These are phyloP conservation scores for Pristionchus exspectatus DNA, from an alignment of 2,888 invertebrate species.

Conservation along the genomic window DNA sequence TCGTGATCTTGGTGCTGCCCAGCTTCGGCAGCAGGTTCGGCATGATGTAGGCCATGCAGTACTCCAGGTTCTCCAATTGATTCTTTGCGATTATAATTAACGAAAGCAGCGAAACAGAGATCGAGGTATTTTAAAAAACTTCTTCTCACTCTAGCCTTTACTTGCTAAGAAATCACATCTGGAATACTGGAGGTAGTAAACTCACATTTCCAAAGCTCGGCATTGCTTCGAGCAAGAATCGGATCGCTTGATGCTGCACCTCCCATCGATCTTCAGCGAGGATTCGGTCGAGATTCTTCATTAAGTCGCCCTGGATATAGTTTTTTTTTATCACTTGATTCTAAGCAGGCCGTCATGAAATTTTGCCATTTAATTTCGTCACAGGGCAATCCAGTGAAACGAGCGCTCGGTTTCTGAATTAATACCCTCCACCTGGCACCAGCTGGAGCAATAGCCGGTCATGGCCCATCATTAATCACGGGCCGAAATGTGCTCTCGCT, in stretches of 20 bases:
- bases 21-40: slow-evolving; percentile 79
- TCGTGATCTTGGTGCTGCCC: slow-evolving; percentile 72
- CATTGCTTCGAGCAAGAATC: slow-evolving; percentile 73
- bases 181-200: neutral
- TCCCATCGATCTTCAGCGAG: slow-evolving; percentile 81
- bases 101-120: neutral
- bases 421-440: too few relatives aligned
- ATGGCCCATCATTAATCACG: too few relatives aligned
- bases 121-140: too few relatives aligned
- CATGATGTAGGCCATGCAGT: slow-evolving; percentile 78
- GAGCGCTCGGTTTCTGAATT: too few relatives aligned
- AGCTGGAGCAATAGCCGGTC: too few relatives aligned
- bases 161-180: too few relatives aligned
- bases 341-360: too few relatives aligned
- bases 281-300: slow-evolving; percentile 79
- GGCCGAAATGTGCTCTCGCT: too few relatives aligned
- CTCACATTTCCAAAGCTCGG: slow-evolving; percentile 79
- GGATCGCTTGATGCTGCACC: slow-evolving; percentile 80
- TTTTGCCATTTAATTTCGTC: too few relatives aligned
- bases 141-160: neutral
- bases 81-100: too few relatives aligned
- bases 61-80: slow-evolving; percentile 78
- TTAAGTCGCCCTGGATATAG: slow-evolving; percentile 68
- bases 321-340: neutral
- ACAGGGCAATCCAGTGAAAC: too few relatives aligned